Conservation (phyloP, 2,888 invertebrate species). For the Acanthopleura granulata region DNA sequence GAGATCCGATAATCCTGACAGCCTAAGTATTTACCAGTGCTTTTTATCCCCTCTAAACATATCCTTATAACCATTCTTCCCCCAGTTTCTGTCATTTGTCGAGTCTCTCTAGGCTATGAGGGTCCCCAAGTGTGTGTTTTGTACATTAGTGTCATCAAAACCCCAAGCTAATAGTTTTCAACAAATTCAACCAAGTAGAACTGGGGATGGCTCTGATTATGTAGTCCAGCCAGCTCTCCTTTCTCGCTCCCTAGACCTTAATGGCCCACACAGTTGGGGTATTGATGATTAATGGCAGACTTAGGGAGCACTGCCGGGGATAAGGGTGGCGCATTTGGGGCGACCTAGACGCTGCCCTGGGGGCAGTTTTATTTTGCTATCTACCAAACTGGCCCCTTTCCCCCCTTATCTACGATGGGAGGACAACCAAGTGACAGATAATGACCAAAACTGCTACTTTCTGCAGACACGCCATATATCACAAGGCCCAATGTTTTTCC, state of each 20-base stretch:
- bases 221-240: background rate
- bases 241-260: background rate
- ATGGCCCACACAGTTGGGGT: conserved; percentile 7
- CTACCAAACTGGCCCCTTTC: conserved; percentile 16
- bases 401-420: conserved; percentile 15
- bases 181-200: conserved; percentile 8
- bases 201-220: conserved; percentile 5
- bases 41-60: conserved; percentile 3
- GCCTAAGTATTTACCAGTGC: background rate
- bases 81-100: background rate
- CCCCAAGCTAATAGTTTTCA: conserved; percentile 7
- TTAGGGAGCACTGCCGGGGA: background rate
- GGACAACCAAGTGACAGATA: conserved; percentile 17
- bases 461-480: conserved; percentile 14
- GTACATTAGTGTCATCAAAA: conserved; percentile 10
- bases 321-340: background rate
- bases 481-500: background rate
- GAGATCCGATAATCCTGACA: conserved; percentile 7
- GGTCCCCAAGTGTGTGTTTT: conserved; percentile 4
- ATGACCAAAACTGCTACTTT: conserved; percentile 19
- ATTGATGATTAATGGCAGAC: background rate
- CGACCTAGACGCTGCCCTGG: conserved; percentile 4
- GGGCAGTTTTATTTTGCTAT: conserved; percentile 6
- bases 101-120: background rate
- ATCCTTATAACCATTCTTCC: background rate